A percentile compares a stretch with the other conserved stretches of the same genome.
phyloP scores from a whole-genome alignment of 2,888 invertebrate species.

The Onchidella celtica region DNA sequence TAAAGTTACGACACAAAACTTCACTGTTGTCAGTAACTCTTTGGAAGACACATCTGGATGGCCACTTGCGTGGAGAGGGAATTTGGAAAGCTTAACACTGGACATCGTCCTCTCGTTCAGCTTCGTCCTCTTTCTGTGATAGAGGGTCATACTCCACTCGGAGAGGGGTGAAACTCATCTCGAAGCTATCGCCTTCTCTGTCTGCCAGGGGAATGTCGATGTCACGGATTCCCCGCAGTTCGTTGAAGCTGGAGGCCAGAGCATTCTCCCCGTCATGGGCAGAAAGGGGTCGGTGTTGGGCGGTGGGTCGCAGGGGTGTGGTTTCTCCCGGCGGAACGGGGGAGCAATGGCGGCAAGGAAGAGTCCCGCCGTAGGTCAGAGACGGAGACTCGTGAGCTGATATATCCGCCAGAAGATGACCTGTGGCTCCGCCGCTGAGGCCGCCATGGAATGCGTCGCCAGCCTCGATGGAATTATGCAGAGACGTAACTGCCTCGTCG shows the following conservation, averaged over 20 bases:
- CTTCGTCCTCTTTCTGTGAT: not conserved
- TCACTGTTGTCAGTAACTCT: too few relatives aligned
- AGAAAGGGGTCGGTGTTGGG: not conserved
- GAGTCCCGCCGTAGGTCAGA: not conserved
- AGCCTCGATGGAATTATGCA: conserved; percentile 29
- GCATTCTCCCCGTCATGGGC: not conserved
- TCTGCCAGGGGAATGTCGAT: not conserved
- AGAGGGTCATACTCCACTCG: not conserved
- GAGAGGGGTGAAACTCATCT: conserved; percentile 6
- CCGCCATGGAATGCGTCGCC: conserved; percentile 35
- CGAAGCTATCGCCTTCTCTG: not conserved
- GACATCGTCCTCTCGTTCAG: not conserved
- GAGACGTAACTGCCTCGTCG: not conserved
- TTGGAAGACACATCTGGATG: too few relatives aligned
- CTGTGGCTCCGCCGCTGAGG: not conserved
- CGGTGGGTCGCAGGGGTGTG: conserved; percentile 24
- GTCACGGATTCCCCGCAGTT: conserved; percentile 9
- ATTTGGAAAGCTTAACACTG: too few relatives aligned
- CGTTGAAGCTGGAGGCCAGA: not conserved
- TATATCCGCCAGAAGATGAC: not conserved
- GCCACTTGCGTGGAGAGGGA: too few relatives aligned
- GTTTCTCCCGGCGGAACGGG: conserved; percentile 1
- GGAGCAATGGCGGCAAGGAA: conserved; percentile 26
- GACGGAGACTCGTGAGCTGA: not conserved
- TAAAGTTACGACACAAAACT: too few relatives aligned